phyloP scores from a whole-genome alignment of 92 coral and sea anemone genomes.

The Phenganax marumi region DNA sequence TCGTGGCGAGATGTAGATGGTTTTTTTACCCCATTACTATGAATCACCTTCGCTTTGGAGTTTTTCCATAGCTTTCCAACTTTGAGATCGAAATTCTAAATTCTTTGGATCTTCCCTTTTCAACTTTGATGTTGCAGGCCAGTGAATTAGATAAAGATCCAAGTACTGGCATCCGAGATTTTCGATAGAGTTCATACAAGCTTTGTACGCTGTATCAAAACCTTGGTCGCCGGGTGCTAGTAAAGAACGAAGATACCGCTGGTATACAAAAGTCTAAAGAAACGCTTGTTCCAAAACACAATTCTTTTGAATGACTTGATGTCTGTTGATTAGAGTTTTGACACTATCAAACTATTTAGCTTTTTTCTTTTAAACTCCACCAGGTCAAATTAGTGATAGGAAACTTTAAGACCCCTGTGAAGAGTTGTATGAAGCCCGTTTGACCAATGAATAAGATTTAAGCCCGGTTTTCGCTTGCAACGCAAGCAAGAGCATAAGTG shows the following conservation, averaged over 20 bases:
- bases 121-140: slow-evolving; percentile 89
- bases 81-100: slow-evolving; percentile 61
- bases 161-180: slow-evolving; percentile 71
- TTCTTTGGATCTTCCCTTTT: slow-evolving; percentile 83
- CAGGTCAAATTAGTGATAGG: too few relatives aligned
- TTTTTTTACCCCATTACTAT: too few relatives aligned
- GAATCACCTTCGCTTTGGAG: slow-evolving; percentile 68
- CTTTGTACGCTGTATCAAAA: slow-evolving; percentile 66
- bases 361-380: too few relatives aligned
- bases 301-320: too few relatives aligned
- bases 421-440: too few relatives aligned
- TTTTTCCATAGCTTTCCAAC: slow-evolving; percentile 89
- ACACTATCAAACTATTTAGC: too few relatives aligned
- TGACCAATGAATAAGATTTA: too few relatives aligned
- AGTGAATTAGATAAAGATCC: slow-evolving; percentile 88
- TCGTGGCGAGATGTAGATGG: too few relatives aligned
- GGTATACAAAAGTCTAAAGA: background rate
- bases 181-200: slow-evolving; percentile 66
- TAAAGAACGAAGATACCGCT: background rate
- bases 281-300: background rate
- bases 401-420: too few relatives aligned
- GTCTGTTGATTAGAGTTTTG: too few relatives aligned
- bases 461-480: too few relatives aligned
- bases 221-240: slow-evolving; percentile 90
- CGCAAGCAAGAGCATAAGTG: too few relatives aligned